These are phyloP conservation scores for Iguana delicatissima DNA, from an alignment of 2,797 vertebrate genomes.

Conservation along the genomic window DNA sequence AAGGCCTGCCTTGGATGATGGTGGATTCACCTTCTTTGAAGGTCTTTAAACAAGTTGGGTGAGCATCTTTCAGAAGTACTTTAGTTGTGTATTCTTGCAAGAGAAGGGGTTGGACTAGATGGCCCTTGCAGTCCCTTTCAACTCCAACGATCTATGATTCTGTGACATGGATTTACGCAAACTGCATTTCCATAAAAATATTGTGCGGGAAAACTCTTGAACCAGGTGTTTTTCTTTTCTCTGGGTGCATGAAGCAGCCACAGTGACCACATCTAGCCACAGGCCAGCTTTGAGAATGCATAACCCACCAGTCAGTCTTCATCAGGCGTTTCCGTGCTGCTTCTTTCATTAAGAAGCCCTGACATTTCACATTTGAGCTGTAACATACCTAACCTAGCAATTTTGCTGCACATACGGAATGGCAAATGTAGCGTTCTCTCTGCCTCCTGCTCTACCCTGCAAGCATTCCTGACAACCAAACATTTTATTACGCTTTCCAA, in stretches of 20 bases:
- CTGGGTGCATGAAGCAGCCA: background rate
- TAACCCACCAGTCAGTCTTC: conserved; percentile 53
- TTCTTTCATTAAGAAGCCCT: conserved; percentile 72
- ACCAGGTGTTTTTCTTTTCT: background rate
- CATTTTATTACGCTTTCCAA: conserved; percentile 78
- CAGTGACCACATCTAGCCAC: conserved; percentile 12
- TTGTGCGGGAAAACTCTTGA: no score
- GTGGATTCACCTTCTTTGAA: no score
- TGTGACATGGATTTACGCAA: background rate
- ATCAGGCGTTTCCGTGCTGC: conserved; percentile 44
- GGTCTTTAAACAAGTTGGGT: no score
- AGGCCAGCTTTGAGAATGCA: conserved; percentile 25
- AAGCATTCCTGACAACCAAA: conserved; percentile 68
- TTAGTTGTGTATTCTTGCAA: no score
- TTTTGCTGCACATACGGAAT: conserved; percentile 60
- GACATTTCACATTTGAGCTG: conserved; percentile 70
- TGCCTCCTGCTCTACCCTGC: conserved; percentile 52
- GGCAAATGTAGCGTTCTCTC: conserved; percentile 52
- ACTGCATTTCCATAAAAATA: background rate
- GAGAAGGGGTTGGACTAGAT: no score
- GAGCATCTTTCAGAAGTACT: no score
- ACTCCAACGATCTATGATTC: no score
- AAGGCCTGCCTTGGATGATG: no score
- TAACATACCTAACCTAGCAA: conserved; percentile 61
- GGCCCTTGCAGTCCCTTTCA: no score